A percentile compares a stretch with the other conserved stretches of the same genome.
phyloP scores from a whole-genome alignment of 2,888 invertebrate species.

The Cynaeus angustus region DNA sequence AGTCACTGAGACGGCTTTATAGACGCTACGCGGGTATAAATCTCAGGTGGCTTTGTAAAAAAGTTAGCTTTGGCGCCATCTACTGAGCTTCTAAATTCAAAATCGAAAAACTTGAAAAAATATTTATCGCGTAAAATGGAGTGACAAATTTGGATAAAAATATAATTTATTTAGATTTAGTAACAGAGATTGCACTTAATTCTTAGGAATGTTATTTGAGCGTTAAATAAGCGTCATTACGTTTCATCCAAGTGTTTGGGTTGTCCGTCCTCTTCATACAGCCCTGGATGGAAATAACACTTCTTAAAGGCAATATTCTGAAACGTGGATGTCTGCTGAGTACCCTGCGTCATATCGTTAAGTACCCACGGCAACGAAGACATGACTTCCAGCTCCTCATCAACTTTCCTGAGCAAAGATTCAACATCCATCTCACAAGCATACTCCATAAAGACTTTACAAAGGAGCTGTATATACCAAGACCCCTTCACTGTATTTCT shows the following conservation, averaged over 20 bases:
- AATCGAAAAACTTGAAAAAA: not conserved
- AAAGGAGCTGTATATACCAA: slow-evolving; percentile 82
- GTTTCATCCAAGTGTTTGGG: slow-evolving; percentile 12
- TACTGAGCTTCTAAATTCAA: not conserved
- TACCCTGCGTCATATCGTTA: slow-evolving; percentile 72
- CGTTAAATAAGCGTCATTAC: slow-evolving; percentile 9
- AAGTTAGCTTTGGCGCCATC: no score
- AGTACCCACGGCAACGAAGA: slow-evolving; percentile 58
- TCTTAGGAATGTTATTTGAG: slow-evolving; percentile 20
- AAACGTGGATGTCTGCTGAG: slow-evolving; percentile 76
- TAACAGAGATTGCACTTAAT: slow-evolving; percentile 1
- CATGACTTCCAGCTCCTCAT: slow-evolving; percentile 70
- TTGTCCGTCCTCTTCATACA: slow-evolving; percentile 68
- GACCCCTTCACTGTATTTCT: slow-evolving; percentile 77
- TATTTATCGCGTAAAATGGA: no score
- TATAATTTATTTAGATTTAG: not conserved
- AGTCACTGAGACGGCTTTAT: no score
- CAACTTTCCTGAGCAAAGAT: slow-evolving; percentile 78
- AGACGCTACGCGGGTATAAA: no score
- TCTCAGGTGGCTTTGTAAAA: no score
- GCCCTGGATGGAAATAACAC: slow-evolving; percentile 81
- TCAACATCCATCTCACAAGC: slow-evolving; percentile 78
- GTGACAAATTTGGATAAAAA: not conserved
- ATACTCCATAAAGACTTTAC: slow-evolving; percentile 77
- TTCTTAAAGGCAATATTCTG: slow-evolving; percentile 78